Percentiles rank a stretch among this genome's conserved stretches.
Conservation (phyloP, 2,113 vertebrate species). For the Sigmodon hispidus region DNA sequence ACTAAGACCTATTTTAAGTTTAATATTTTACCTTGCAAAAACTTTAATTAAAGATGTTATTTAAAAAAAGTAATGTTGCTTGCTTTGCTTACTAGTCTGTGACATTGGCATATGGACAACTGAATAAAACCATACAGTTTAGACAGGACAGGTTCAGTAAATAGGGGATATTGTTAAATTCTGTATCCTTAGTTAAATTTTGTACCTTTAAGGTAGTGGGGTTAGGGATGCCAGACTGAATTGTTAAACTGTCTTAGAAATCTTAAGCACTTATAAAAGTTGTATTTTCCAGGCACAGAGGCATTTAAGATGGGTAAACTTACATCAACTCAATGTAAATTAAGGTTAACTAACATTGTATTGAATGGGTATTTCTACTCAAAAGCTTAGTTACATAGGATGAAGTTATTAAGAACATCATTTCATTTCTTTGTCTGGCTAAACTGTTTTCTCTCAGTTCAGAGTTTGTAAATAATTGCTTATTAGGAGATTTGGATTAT, state of each 20-base stretch:
- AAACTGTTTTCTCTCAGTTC: constrained; percentile 59
- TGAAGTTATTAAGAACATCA: constrained; percentile 59
- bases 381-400: constrained; percentile 37
- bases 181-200: constrained; percentile 12
- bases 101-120: constrained; percentile 44
- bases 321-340: constrained; percentile 58
- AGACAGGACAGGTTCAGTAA: constrained; percentile 64
- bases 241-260: constrained; percentile 43
- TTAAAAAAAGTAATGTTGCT: constrained; percentile 87
- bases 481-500: constrained; percentile 56
- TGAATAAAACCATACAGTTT: constrained; percentile 60
- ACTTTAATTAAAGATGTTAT: constrained; percentile 94
- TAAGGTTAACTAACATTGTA: constrained; percentile 51
- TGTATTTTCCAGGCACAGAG: constrained; percentile 57
- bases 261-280: constrained; percentile 58
- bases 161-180: constrained; percentile 49
- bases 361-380: constrained; percentile 59
- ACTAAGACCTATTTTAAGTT: constrained; percentile 93
- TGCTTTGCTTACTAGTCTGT: constrained; percentile 76
- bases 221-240: constrained; percentile 48
- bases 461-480: constrained; percentile 68
- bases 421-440: constrained; percentile 56
- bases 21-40: constrained; percentile 95
- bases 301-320: constrained; percentile 56
- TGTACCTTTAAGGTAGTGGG: constrained; percentile 44